Evolutionary conservation across 2,797 vertebrate genomes (phyloP), one percentile per base, ranked within the genome.

Genomic region (Odontamblyopus lacepedii): DNA sequence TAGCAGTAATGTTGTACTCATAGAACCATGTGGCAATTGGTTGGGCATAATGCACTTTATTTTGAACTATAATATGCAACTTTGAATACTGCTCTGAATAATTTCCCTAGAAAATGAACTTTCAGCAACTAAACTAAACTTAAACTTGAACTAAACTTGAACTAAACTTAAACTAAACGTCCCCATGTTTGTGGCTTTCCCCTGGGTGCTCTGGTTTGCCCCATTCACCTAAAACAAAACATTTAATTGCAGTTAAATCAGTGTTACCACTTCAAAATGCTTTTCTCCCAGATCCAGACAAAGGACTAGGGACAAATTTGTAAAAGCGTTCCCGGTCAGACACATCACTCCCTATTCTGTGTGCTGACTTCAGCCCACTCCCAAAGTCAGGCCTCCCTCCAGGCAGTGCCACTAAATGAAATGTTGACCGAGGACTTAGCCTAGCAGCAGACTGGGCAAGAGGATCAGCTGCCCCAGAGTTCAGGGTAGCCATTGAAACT

Each of bases 401-500:
- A 74, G 78, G 79, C 80, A 26, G 70, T 60, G 78, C 48, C 64
- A 70, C 74, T 4, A 5, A 53, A 73, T 80, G 73, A 88, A 87
- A 90, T 83, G 84, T 83, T 78, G 84, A 83, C 78, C 4, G 53
- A 86, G 72, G 69, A 75, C 6, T 50, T 68, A 73, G 77, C 79
- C 83, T 79, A 81, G 83, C 78, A 80, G 82, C 84, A 73, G 79
- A 72, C 64, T 77, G 83, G 78, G 81, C 76, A 73, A 55, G 78
- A 78, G 70, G 71, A 67, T 55, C 61, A 35, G 19, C 44, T 44
- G 72, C 66, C 73, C 27, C 26, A 60, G 76, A 72, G 78, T 76
- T 86, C 78, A 78, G 67, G 63, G 76, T 50, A 84, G 68, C 89
- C 83, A 82, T 80, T 81, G 85, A 88, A 88, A 88, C 82, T 79